Base-by-base conservation (phyloP, 2,113 vertebrate genomes). In the Desmodus rotundus region DNA sequence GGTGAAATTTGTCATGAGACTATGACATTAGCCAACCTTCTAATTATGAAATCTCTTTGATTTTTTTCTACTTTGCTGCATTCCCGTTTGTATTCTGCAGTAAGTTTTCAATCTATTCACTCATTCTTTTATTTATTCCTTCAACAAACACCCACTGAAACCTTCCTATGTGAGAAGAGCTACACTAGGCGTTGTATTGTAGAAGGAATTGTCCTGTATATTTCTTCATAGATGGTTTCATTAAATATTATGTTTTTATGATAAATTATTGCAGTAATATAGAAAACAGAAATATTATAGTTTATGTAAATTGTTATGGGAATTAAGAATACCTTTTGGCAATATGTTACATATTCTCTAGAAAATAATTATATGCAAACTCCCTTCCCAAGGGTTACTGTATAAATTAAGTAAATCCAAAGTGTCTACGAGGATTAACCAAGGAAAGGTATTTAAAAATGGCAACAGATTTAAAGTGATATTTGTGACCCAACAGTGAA, bases 351-450 rank as follows among this genome's bases (percentile, higher is more conserved):
- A 94, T 56, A 58, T 36, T 84, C 41, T 94, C 17, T 70, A 86
- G 77, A 92, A 97, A 93, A 92, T 80, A 95, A 89, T 91, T 78
- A 74, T 13, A 89, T 13, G 13, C 65, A 88, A 74, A 0, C 4
- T 76, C 15, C 89, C 45, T 93, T 87, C 72, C 72, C 31, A 70
- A 70, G 47, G 8, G 17, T 72, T 76, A 68, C 36, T 41, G 13
- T 54, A 86, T 52, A 93, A 94, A 85, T 89, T 82, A 93, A 95
- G 82, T 92, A 95, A 67, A 89, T 54, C 15, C 28, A 87, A 83
- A 77, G 4, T 58, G 20, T 78, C 12, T 54, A 24, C 38, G 33
- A 90, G n/a, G 3, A 36, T 83, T 95, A 92, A 50, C 11, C 50
- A 90, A 95, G 26, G 41, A 89, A 61, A 83, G 26, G 4, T 43